phyloP scores from a whole-genome alignment of 2,113 vertebrate genomes.

The Cariama cristata region DNA sequence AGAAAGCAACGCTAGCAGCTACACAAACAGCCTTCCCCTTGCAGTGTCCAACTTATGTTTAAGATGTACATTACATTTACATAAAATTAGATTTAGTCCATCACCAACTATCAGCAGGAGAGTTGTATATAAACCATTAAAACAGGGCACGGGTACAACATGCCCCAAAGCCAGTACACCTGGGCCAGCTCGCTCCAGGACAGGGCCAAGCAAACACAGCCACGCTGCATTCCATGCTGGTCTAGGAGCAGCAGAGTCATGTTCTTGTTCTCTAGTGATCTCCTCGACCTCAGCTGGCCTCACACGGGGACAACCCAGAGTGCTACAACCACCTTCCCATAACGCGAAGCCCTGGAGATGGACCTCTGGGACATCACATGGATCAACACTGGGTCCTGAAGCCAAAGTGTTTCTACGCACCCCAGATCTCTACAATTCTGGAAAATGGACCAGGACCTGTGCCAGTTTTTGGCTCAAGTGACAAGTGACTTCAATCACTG shows the following conservation, averaged over 20 bases:
- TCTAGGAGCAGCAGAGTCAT: neutral
- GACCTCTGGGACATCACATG: neutral
- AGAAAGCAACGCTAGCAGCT: neutral
- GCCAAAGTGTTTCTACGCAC: neutral
- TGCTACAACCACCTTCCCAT: neutral
- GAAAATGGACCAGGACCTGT: neutral
- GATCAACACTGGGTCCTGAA: neutral
- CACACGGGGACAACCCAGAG: neutral
- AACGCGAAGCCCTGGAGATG: neutral
- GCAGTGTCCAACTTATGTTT: neutral
- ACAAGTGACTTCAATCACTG: neutral
- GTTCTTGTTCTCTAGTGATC: neutral
- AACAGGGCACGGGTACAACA: neutral
- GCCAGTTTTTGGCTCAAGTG: neutral
- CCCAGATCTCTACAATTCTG: neutral
- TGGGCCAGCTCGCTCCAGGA: neutral
- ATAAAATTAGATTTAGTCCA: neutral
- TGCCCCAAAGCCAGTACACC: neutral
- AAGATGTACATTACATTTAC: neutral
- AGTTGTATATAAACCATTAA: neutral
- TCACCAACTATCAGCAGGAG: neutral
- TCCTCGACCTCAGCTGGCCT: neutral
- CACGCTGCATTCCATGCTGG: neutral
- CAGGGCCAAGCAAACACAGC: neutral
- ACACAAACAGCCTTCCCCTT: neutral